These are phyloP conservation scores for Thalpophila matura DNA, from an alignment of 2,888 invertebrate genomes.

Conservation along the genomic window DNA sequence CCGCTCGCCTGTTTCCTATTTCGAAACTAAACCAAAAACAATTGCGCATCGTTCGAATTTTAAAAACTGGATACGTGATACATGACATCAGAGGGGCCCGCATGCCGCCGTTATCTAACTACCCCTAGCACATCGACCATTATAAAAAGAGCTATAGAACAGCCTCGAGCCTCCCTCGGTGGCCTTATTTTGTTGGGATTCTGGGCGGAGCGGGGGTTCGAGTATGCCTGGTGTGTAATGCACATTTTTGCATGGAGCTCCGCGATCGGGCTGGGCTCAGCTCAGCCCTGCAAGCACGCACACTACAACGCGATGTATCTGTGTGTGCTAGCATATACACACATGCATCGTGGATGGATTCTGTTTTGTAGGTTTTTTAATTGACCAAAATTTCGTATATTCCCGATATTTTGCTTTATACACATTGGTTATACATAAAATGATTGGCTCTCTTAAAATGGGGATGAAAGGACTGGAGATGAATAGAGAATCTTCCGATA, in stretches of 20 bases:
- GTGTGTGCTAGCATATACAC: slow-evolving; percentile 48
- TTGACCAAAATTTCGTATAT: slow-evolving; percentile 50
- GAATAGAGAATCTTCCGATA: neutral
- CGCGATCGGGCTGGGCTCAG: slow-evolving; percentile 81
- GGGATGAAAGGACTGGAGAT: neutral
- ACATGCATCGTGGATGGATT: slow-evolving; percentile 40
- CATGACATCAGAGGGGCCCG: slow-evolving; percentile 81
- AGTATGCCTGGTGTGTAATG: slow-evolving; percentile 78
- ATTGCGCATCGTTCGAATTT: slow-evolving; percentile 72
- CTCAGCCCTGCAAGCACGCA: slow-evolving; percentile 83
- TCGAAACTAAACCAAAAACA: slow-evolving; percentile 66
- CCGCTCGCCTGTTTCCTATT: slow-evolving; percentile 45
- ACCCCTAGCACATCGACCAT: slow-evolving; percentile 76
- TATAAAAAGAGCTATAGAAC: slow-evolving; percentile 77
- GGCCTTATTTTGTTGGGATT: slow-evolving; percentile 73
- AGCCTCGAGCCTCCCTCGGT: slow-evolving; percentile 69
- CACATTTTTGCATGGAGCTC: slow-evolving; percentile 89
- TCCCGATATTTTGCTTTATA: slow-evolving; percentile 32
- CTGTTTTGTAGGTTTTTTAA: slow-evolving; percentile 58
- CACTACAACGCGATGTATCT: slow-evolving; percentile 33
- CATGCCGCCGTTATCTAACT: slow-evolving; percentile 79
- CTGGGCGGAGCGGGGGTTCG: slow-evolving; percentile 77
- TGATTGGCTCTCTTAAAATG: slow-evolving; percentile 7
- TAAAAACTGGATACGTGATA: slow-evolving; percentile 82
- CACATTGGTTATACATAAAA: slow-evolving; percentile 9